Conservation (phyloP, 2,888 invertebrate genomes). For the Drosophila fungiperda region DNA sequence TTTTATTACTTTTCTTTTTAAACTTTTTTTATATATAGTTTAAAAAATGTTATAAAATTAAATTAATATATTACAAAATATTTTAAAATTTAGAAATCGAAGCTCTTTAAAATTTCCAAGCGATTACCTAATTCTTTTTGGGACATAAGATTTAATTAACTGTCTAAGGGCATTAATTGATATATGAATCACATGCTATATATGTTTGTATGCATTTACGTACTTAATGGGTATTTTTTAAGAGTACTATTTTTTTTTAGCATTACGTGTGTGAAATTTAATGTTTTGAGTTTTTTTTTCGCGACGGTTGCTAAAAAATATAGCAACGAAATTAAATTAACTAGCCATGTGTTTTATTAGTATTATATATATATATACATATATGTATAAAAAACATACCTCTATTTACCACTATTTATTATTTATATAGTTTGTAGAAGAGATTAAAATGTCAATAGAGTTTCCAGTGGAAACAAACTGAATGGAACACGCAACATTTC, state of each 20-base stretch:
- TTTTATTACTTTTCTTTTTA: neutral
- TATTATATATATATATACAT: constrained; percentile 7
- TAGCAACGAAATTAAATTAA: constrained; percentile 31
- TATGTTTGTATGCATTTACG: constrained; percentile 40
- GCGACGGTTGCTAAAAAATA: constrained; percentile 23
- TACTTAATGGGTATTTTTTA: constrained; percentile 37
- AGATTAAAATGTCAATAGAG: neutral
- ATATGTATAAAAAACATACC: constrained; percentile 60
- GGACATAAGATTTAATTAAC: constrained; percentile 31
- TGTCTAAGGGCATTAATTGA: constrained; percentile 33
- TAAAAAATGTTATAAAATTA: neutral
- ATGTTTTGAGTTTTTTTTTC: constrained; percentile 8
- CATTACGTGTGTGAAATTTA: constrained; percentile 32
- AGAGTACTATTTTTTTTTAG: constrained; percentile 31
- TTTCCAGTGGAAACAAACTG: neutral
- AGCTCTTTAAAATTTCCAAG: neutral
- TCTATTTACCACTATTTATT: constrained; percentile 52
- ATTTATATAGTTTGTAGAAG: neutral
- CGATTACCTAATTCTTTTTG: neutral
- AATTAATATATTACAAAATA: neutral
- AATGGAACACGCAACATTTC: neutral
- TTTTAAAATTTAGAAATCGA: neutral
- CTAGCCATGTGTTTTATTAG: constrained; percentile 40
- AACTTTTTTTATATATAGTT: neutral
- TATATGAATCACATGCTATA: constrained; percentile 70